Evolutionary conservation across 2,888 invertebrate genomes (phyloP).

Genomic region (Agrilus biguttatus): DNA sequence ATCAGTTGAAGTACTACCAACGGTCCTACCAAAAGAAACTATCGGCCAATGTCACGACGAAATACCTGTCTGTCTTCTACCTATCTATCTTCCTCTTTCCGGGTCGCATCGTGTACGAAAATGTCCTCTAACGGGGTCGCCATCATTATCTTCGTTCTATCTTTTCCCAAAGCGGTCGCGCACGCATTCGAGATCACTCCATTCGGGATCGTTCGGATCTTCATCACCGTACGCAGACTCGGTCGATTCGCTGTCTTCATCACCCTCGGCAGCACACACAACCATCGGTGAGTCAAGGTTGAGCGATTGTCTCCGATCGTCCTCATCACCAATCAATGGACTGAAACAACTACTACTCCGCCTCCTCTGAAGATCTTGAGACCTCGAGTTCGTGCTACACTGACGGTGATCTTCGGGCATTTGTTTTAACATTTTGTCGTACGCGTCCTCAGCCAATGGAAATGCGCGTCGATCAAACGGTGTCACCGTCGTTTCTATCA

Average conservation of each 20-base stretch:
- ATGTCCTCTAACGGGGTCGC: too few species aligned
- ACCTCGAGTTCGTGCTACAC: constrained; percentile 22
- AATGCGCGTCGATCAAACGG: constrained; percentile 65
- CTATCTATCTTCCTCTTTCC: too few species aligned
- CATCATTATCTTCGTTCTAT: too few species aligned
- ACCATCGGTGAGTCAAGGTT: constrained; percentile 8
- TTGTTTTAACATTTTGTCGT: constrained; percentile 49
- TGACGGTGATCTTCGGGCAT: constrained; percentile 51
- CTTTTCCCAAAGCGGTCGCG: constrained; percentile 20
- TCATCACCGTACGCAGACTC: constrained; percentile 54
- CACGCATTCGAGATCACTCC: constrained; percentile 40
- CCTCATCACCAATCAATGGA: constrained; percentile 15
- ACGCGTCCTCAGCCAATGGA: constrained; percentile 56
- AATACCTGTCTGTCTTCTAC: too few species aligned
- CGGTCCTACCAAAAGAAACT: too few species aligned
- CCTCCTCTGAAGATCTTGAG: constrained; percentile 18
- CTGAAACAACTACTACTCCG: constrained; percentile 25
- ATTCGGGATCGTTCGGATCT: constrained; percentile 77
- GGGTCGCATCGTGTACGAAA: too few species aligned
- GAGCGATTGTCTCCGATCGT: constrained; percentile 12
- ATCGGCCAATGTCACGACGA: too few species aligned
- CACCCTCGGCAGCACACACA: too few species aligned
- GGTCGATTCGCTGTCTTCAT: constrained; percentile 33
- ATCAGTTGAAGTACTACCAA: too few species aligned
- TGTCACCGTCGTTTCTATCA: constrained; percentile 34